These are phyloP conservation scores for Mamestra configurata DNA, from an alignment of 1,140 invertebrate genomes.

Conservation along the genomic window DNA sequence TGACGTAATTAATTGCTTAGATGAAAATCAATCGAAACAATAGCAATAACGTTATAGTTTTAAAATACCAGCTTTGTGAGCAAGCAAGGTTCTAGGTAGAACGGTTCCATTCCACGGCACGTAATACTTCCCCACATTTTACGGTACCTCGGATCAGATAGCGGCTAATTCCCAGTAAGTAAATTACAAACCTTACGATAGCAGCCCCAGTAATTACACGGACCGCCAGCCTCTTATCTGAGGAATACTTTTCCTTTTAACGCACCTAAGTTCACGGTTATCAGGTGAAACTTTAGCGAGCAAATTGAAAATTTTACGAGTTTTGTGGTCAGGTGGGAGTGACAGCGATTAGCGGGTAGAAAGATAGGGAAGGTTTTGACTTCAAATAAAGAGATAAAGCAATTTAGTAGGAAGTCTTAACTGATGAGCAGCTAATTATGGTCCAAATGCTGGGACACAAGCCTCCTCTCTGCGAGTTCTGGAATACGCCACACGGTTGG, in stretches of 20 bases:
- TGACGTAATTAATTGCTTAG: no score
- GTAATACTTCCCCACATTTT: neutral
- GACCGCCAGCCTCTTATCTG: constrained; percentile 69
- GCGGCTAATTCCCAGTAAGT: constrained; percentile 48
- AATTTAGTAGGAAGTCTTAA: no score
- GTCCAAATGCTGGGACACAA: no score
- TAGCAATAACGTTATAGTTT: no score
- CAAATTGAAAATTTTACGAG: constrained; percentile 86
- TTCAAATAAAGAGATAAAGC: no score
- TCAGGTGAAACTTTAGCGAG: constrained; percentile 82
- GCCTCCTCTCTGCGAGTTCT: no score
- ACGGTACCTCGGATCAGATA: constrained; percentile 21
- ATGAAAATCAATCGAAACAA: no score
- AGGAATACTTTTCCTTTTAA: constrained; percentile 72
- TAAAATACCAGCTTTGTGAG: no score
- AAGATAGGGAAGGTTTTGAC: no score
- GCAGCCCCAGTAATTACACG: constrained; percentile 46
- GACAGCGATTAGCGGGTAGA: neutral
- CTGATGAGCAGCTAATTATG: no score
- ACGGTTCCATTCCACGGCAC: neutral
- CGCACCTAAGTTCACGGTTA: constrained; percentile 79
- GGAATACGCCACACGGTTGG: no score
- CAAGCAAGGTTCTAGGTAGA: neutral
- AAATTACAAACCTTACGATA: constrained; percentile 49
- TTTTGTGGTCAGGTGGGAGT: constrained; percentile 14